Percentiles rank a stretch among this genome's conserved stretches.
phyloP scores from a whole-genome alignment of 2,888 invertebrate genomes.

The Xestia ashworthii region DNA sequence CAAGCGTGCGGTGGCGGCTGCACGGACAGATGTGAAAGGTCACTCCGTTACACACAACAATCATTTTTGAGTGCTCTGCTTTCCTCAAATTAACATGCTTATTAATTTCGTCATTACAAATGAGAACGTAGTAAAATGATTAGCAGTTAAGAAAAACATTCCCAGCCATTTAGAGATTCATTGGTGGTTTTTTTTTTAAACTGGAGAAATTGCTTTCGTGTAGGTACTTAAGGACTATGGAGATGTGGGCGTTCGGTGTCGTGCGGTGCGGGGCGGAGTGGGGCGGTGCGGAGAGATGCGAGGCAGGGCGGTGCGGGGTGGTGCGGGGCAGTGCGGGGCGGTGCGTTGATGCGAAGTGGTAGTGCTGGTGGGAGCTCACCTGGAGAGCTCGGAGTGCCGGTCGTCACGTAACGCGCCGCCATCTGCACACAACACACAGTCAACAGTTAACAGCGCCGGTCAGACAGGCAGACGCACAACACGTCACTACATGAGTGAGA shows the following conservation, averaged over 20 bases:
- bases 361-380: constrained; percentile 61
- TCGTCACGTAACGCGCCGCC: constrained; percentile 70
- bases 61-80: constrained; percentile 21
- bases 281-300: neutral
- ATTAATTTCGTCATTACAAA: constrained; percentile 8
- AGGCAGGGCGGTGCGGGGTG: neutral
- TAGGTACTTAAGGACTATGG: neutral
- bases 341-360: neutral
- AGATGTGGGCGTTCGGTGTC: neutral
- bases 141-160: neutral
- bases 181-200: neutral
- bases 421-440: constrained; percentile 58
- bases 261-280: neutral
- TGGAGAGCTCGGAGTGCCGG: constrained; percentile 73
- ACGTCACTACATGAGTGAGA: neutral
- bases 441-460: neutral
- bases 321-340: neutral
- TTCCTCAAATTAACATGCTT: constrained; percentile 11
- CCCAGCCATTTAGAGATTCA: neutral
- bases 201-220: neutral
- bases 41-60: constrained; percentile 19
- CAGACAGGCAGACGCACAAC: neutral
- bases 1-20: neutral
- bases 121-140: constrained; percentile 1
- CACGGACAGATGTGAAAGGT: constrained; percentile 14